Base-by-base conservation (phyloP, 2,888 invertebrate genomes). In the Papilio gigon region DNA sequence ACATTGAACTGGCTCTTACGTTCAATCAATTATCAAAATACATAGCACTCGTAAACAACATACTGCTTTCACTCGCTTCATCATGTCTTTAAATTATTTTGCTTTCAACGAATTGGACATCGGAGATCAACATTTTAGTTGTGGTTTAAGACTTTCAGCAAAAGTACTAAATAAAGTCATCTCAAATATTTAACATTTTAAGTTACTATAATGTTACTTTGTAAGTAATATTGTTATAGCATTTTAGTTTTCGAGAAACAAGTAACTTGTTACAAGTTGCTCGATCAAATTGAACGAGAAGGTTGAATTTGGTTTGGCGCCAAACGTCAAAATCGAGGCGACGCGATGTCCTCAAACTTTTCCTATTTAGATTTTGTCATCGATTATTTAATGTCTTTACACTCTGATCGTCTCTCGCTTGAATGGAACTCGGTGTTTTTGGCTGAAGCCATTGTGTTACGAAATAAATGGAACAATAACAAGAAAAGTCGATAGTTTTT, bases 251-350 rank as follows among this genome's bases (percentile, higher is more conserved):
- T 42, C 4, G 25, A 50, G 47, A 50, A 50, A 50, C 25, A 50
- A 22, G 22, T 40, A 42, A 47, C 53, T 33, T 35, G 59, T 60
- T 47, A 47, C 47, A 44, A 68, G 62, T 68, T 47, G 63, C 11
- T 58, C 35, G 44, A 68, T 68, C 63, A 27, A 63, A 64, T 25
- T 35, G 3, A 25, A 63, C 35, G 63, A 17, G 17, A 17, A 44
- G 37, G 42, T 40, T 53, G 22, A 65, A 65, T 70, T 71, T 70
- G 71, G 71, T 61, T 64, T 70, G 67, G 62, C 67, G 71, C 71
- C 71, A 71, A 71, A 71, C 47, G 63, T 59, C 69, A 53, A 65
- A 65, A 62, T 63, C n/a, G 62, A 35, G 33, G 20, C 33, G 58
- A 63, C 63, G 58, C 47, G 22, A 56, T 30, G 53, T 30, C 53